Percentiles rank a stretch among this genome's conserved stretches.
phyloP scores from a whole-genome alignment of 2,797 vertebrate species.

The Enteromius radiatus region DNA sequence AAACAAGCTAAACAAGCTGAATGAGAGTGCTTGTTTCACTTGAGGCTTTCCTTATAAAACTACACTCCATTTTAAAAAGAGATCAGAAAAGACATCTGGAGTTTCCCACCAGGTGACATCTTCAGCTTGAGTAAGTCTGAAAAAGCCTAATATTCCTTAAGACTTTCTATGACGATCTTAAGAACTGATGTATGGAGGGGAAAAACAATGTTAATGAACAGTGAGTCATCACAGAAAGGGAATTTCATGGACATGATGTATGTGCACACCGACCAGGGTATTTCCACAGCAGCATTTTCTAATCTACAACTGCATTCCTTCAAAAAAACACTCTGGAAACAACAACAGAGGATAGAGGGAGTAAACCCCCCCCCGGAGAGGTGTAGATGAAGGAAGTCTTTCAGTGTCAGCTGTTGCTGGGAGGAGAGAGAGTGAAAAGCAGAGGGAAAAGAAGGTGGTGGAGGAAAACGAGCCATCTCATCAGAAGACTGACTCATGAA shows the following conservation, averaged over 20 bases:
- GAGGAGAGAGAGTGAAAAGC: neutral
- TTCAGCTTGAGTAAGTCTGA: neutral
- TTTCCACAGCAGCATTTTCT: conserved; percentile 1
- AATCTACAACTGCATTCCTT: conserved; percentile 4
- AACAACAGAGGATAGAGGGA: neutral
- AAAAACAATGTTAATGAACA: neutral
- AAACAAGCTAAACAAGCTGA: conserved; percentile 36
- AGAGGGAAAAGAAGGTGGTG: neutral
- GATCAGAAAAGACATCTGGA: neutral
- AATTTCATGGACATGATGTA: conserved; percentile 26
- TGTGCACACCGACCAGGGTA: neutral
- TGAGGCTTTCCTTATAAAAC: neutral
- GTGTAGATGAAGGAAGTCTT: conserved; percentile 66
- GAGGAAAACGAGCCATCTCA: conserved; percentile 23
- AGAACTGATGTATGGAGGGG: neutral
- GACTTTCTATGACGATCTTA: neutral
- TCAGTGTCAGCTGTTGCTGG: conserved; percentile 60
- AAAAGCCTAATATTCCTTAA: neutral
- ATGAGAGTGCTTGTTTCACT: neutral
- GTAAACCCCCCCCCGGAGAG: conserved; percentile 43
- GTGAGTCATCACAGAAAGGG: neutral
- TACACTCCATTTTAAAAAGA: neutral
- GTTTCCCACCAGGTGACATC: conserved; percentile 5
- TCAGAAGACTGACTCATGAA: conserved; percentile 16
- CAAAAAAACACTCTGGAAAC: neutral